phyloP scores from a whole-genome alignment of 2,888 invertebrate species.

The Orthonevra nobilis region DNA sequence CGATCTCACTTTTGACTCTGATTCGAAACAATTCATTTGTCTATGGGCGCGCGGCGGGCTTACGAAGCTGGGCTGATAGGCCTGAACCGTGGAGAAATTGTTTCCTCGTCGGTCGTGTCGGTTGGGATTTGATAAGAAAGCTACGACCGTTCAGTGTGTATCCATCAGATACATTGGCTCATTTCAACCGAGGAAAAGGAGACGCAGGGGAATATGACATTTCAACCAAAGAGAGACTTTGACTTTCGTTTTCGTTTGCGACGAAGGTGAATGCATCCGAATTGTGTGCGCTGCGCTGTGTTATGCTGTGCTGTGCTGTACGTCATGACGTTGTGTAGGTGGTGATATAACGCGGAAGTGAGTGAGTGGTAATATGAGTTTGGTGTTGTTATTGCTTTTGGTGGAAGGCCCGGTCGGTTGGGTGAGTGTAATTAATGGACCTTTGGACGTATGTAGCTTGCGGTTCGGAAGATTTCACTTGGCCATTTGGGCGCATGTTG shows the following conservation, averaged over 20 bases:
- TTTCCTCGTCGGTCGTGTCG: constrained; percentile 17
- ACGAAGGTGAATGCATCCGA: constrained; percentile 59
- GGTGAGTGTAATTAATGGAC: constrained; percentile 52
- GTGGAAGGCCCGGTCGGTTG: too few relatives aligned
- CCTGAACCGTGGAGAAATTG: constrained; percentile 45
- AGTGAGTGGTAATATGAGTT: constrained; percentile 26
- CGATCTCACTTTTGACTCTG: constrained; percentile 70
- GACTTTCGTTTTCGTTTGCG: constrained; percentile 43
- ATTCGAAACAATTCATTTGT: constrained; percentile 69
- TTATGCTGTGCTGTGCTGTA: neutral
- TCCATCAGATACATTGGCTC: constrained; percentile 55
- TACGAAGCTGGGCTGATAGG: neutral
- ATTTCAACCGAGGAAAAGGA: neutral
- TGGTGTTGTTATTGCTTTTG: constrained; percentile 26
- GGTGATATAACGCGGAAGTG: constrained; percentile 60
- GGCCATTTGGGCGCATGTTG: neutral
- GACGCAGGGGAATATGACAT: constrained; percentile 52
- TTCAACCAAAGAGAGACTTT: constrained; percentile 58
- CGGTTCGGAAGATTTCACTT: constrained; percentile 21
- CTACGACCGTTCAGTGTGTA: constrained; percentile 6
- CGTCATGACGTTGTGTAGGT: constrained; percentile 26
- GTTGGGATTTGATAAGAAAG: constrained; percentile 54
- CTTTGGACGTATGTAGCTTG: constrained; percentile 25
- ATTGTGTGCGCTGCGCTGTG: constrained; percentile 17
- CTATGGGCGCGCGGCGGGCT: constrained; percentile 31